phyloP scores from a whole-genome alignment of 2,113 vertebrate species.

The Panthera leo region DNA sequence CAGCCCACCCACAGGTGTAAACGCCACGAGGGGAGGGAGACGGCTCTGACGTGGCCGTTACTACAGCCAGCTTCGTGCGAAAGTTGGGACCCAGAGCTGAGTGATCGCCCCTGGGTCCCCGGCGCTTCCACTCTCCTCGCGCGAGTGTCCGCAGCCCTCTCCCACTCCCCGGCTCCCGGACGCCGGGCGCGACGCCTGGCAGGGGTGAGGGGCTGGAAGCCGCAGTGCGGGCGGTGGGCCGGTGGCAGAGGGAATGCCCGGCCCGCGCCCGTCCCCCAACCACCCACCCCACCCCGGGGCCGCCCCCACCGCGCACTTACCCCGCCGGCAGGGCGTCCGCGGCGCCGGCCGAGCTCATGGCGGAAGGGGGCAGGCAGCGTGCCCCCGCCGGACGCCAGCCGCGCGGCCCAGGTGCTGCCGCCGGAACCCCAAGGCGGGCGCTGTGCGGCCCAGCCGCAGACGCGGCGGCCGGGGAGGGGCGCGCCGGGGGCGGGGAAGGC shows the following conservation, averaged over 20 bases:
- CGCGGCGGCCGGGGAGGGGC: constrained; percentile 68
- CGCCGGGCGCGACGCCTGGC: neutral
- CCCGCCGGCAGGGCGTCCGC: constrained; percentile 40
- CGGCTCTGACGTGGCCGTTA: neutral
- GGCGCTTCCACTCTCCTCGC: no score
- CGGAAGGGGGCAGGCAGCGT: constrained; percentile 24
- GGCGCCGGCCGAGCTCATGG: constrained; percentile 67
- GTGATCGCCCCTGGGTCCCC: neutral
- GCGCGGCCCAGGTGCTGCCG: constrained; percentile 64
- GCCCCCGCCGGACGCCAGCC: constrained; percentile 44
- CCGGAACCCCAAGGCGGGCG: constrained; percentile 41
- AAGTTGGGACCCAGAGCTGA: constrained; percentile 48
- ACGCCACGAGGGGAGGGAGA: neutral
- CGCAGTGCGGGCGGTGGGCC: constrained; percentile 66
- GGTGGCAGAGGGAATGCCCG: neutral
- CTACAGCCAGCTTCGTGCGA: neutral
- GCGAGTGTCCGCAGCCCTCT: neutral
- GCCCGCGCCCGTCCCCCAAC: neutral
- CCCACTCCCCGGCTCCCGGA: neutral
- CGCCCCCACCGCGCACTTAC: constrained; percentile 62
- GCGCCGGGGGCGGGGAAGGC: constrained; percentile 75
- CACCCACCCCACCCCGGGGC: neutral
- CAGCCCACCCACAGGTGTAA: neutral
- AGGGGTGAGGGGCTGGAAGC: neutral
- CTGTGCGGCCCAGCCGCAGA: constrained; percentile 47